phyloP scores from a whole-genome alignment of 2,113 vertebrate species.

The Ancistrus triradiatus region DNA sequence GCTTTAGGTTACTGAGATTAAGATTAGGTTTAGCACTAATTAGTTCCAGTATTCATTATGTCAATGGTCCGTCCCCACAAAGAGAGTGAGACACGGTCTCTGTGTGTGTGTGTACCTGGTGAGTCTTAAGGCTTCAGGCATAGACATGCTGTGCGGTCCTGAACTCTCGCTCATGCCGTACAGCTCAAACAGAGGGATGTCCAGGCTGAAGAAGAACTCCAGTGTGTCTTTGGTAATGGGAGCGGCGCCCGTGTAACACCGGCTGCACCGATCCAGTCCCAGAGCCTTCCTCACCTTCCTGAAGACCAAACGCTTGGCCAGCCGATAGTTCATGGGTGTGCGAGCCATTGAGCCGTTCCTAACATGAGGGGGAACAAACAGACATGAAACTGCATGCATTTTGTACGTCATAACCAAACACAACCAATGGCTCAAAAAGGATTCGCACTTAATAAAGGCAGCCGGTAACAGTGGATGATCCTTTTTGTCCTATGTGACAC shows the following conservation, averaged over 20 bases:
- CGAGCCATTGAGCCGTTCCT: constrained; percentile 34
- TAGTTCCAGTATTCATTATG: too few species aligned
- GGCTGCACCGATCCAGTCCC: constrained; percentile 81
- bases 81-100: neutral
- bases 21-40: too few species aligned
- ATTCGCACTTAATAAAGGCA: too few species aligned
- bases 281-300: constrained; percentile 77
- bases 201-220: constrained; percentile 90
- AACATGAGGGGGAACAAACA: neutral
- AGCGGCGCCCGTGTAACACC: constrained; percentile 80
- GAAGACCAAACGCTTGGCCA: constrained; percentile 82
- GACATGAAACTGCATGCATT: too few species aligned
- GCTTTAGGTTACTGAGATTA: too few species aligned
- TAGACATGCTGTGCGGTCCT: constrained; percentile 78
- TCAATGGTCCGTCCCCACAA: too few species aligned
- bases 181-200: constrained; percentile 80
- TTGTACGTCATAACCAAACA: neutral
- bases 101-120: constrained; percentile 69
- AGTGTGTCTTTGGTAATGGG: constrained; percentile 82
- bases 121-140: constrained; percentile 57
- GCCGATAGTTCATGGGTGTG: constrained; percentile 68
- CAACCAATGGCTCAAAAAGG: neutral
- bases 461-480: too few species aligned
- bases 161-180: constrained; percentile 91
- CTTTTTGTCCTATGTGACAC: too few species aligned